phyloP scores from a whole-genome alignment of 2,888 invertebrate species.

The Volucella inflata region DNA sequence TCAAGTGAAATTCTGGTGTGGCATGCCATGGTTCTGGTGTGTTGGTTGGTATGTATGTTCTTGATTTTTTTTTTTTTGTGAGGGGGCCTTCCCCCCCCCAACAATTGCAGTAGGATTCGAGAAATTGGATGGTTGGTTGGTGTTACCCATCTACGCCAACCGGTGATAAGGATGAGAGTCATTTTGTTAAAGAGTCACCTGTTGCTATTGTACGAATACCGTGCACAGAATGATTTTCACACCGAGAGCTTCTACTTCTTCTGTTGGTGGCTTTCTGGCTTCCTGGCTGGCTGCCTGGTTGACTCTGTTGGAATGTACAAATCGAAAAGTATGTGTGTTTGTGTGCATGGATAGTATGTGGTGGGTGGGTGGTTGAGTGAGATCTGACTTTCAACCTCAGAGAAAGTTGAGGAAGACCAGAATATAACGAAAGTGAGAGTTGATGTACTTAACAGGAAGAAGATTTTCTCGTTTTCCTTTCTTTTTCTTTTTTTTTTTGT shows the following conservation, averaged over 20 bases:
- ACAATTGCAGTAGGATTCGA: too few species aligned
- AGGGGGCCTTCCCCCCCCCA: too few species aligned
- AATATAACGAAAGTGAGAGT: slow-evolving; percentile 58
- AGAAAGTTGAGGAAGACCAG: slow-evolving; percentile 70
- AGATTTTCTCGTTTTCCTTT: slow-evolving; percentile 12
- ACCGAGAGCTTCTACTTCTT: slow-evolving; percentile 54
- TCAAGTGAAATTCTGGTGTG: slow-evolving; percentile 68
- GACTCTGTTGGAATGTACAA: slow-evolving; percentile 36
- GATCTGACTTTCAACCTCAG: slow-evolving; percentile 54
- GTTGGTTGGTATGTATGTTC: slow-evolving; percentile 35
- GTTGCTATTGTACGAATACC: slow-evolving; percentile 61
- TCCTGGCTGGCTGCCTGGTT: not conserved
- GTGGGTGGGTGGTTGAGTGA: slow-evolving; percentile 7
- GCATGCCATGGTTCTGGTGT: slow-evolving; percentile 37
- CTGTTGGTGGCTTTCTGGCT: slow-evolving; percentile 14
- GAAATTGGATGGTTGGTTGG: not conserved
- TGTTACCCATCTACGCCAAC: slow-evolving; percentile 28
- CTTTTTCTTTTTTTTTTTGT: slow-evolving; percentile 27
- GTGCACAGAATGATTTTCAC: slow-evolving; percentile 67
- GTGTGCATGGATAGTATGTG: not conserved
- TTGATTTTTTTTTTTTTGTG: slow-evolving; percentile 21
- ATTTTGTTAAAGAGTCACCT: slow-evolving; percentile 73
- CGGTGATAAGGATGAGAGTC: slow-evolving; percentile 58
- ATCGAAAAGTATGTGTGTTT: slow-evolving; percentile 40
- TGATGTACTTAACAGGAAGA: slow-evolving; percentile 34